Percentiles rank a stretch among this genome's conserved stretches.
Conservation (phyloP, 2,888 invertebrate species). For the Tubulanus polymorphus region DNA sequence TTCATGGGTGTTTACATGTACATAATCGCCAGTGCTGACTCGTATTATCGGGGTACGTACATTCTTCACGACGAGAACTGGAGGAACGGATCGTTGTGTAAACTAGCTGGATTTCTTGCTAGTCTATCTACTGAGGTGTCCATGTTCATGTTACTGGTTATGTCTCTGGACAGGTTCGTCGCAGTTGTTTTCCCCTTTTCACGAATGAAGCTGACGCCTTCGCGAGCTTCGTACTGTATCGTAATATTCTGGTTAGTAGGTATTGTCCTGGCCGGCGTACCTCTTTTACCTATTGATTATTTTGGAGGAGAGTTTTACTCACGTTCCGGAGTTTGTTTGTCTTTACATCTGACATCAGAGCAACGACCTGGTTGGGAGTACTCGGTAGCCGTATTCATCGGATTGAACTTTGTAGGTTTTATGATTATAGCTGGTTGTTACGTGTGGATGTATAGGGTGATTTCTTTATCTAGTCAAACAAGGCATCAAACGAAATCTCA, state of each 20-base stretch:
- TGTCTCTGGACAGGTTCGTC: slow-evolving; percentile 63
- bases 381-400: slow-evolving; percentile 40
- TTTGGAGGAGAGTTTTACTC: slow-evolving; percentile 41
- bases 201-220: slow-evolving; percentile 23
- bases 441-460: slow-evolving; percentile 38
- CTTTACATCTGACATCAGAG: slow-evolving; percentile 44
- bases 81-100: slow-evolving; percentile 25
- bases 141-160: slow-evolving; percentile 60
- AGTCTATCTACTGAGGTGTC: slow-evolving; percentile 61
- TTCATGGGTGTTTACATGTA: slow-evolving; percentile 28
- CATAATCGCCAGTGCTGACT: slow-evolving; percentile 25
- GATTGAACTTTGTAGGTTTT: slow-evolving; percentile 42
- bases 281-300: slow-evolving; percentile 34
- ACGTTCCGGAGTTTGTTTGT: slow-evolving; percentile 45
- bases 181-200: slow-evolving; percentile 61
- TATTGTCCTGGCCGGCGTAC: slow-evolving; percentile 32
- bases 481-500: no score
- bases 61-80: slow-evolving; percentile 26
- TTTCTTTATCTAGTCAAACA: slow-evolving; percentile 21
- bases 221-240: slow-evolving; percentile 26
- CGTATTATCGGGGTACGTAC: slow-evolving; percentile 23
- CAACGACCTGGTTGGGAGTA: slow-evolving; percentile 48
- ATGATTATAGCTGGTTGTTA: slow-evolving; percentile 41
- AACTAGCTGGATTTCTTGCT: slow-evolving; percentile 25
- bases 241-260: slow-evolving; percentile 33